Evolutionary conservation across 2,113 vertebrate species (phyloP).

Genomic region (Tetrax tetrax): DNA sequence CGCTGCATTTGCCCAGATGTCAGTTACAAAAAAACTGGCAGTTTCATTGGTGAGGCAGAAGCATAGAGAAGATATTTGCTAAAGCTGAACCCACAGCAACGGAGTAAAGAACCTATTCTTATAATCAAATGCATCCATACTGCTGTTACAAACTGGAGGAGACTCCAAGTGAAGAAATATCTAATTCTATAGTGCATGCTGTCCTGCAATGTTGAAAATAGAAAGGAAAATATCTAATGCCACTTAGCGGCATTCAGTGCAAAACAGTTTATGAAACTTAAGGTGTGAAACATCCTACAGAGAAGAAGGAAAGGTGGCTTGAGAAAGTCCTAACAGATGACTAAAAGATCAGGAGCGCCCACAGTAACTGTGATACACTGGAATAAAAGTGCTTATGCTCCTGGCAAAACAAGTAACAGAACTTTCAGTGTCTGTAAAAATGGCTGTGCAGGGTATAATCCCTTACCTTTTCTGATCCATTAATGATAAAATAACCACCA

Average conservation of each 20-base stretch:
- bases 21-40: background rate
- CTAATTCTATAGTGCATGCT: background rate
- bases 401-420: background rate
- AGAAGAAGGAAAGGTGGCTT: background rate
- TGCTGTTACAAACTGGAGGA: background rate
- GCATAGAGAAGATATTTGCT: background rate
- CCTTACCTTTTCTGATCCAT: slow-evolving; percentile 96
- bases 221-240: background rate
- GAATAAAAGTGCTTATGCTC: background rate
- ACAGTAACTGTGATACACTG: background rate
- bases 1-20: background rate
- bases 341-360: background rate
- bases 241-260: background rate
- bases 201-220: background rate
- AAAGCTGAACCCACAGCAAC: background rate
- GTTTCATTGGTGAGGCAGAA: background rate
- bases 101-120: background rate
- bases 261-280: background rate
- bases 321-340: background rate
- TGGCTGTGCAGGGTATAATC: background rate
- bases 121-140: background rate
- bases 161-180: accelerated
- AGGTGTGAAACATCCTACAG: background rate
- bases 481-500: slow-evolving; percentile 98
- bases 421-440: background rate